A percentile compares a stretch with the other conserved stretches of the same genome.
These are phyloP conservation scores for Mastomys natalensis DNA, from an alignment of 2,113 vertebrate species.

Conservation along the genomic window DNA sequence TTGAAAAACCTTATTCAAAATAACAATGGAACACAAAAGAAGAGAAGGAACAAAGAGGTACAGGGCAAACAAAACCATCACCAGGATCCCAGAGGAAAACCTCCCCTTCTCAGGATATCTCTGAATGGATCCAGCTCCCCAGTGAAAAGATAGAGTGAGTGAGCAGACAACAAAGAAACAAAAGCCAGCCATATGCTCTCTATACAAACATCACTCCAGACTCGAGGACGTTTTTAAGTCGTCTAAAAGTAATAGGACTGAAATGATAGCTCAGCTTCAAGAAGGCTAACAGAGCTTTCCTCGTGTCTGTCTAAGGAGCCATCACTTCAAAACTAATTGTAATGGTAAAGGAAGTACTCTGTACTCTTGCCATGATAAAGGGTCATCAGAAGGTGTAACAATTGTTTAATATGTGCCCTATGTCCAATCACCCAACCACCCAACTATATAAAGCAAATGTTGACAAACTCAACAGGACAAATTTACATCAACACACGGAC, in stretches of 20 bases:
- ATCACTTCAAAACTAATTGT: background rate
- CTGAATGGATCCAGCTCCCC: no score
- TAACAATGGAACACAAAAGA: background rate
- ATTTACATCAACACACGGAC: background rate
- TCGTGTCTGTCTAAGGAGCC: background rate
- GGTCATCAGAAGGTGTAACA: background rate
- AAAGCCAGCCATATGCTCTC: background rate
- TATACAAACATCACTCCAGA: background rate
- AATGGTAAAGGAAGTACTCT: no score
- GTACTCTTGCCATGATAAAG: no score
- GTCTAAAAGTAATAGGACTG: background rate
- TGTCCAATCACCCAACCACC: no score
- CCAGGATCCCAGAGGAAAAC: no score
- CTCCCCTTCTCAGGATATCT: background rate
- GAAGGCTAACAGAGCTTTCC: background rate
- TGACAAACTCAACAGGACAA: background rate
- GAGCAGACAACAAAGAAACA: background rate
- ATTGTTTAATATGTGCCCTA: no score
- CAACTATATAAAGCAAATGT: background rate
- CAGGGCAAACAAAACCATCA: background rate
- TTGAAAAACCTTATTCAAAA: background rate
- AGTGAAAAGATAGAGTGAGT: fast-evolving
- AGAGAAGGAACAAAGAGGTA: background rate
- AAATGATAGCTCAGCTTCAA: no score
- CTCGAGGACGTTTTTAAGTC: background rate